Base-by-base conservation (phyloP, 2,888 invertebrate genomes). In the Deroplatys truncata region DNA sequence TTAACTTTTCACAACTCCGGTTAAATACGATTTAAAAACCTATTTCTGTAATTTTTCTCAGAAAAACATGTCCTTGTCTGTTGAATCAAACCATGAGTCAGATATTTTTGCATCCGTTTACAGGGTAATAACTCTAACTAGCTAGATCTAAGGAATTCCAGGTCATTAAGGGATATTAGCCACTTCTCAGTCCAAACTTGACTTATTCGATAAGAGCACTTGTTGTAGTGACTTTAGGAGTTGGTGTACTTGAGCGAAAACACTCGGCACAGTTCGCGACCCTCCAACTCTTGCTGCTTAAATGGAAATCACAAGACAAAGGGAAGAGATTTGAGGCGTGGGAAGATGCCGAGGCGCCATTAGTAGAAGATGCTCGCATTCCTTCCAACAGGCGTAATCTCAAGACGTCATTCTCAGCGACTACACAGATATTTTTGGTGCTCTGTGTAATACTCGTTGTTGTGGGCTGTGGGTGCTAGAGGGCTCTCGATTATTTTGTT, bases 271-370 rank as follows among this genome's bases (percentile, higher is more conserved):
- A 72, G 56, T 72, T 72, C 56, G 56, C 56, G 56, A 72, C 56
- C 56, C 56, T 72, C 56, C 56, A 72, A 72, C 56, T 72, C 56
- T 72, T 87, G 31, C 82, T 82, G 83, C 10, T 28, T 87, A 87
- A 87, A 87, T 87, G 87, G 87, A 87, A 87, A 83, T 83, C 87
- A 82, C 35, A 83, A 87, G 87, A 87, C 87, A 87, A 87, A 87
- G 83, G 83, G n/a, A 43, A 84, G 56, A 87, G 87, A 87, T 29
- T 29, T 87, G 56, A 72, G 56, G 56, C 25, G 56, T 72, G 56
- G 56, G 56, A 72, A 72, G 56, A 72, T 72, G 56, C 20, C 1
- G 56, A 16, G 56, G 87, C 56, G 35, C 87, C 87, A 83, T 87
- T 87, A 87, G 87, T 83, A 35, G 87, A 87, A 29, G 84, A 31